Evolutionary conservation across 2,113 vertebrate genomes (phyloP).

Genomic region (Pangasianodon hypophthalmus): DNA sequence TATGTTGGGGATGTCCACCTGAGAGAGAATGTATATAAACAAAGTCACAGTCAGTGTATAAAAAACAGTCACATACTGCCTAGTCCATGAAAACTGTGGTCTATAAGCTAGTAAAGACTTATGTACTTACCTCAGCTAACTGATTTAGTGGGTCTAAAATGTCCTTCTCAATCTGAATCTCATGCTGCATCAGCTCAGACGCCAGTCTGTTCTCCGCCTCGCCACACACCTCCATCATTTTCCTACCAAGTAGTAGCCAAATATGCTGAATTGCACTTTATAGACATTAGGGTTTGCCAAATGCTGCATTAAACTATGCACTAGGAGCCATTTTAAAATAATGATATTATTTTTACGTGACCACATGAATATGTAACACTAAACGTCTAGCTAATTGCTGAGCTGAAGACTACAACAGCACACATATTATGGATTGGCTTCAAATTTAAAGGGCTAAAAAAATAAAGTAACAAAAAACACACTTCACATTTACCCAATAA

Average conservation of each 20-base stretch:
- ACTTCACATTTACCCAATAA: constrained; percentile 84
- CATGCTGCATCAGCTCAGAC: constrained; percentile 88
- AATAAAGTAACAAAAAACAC: not conserved
- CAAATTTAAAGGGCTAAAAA: not conserved
- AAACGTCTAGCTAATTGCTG: not conserved
- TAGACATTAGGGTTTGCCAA: not conserved
- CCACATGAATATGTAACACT: not conserved
- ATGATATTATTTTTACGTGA: not conserved
- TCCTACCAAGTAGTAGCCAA: constrained; percentile 72
- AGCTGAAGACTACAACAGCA: not conserved
- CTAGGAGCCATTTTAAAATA: not conserved
- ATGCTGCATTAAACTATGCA: constrained; percentile 4
- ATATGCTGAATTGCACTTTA: constrained; percentile 11
- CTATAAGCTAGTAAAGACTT: not conserved
- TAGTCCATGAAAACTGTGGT: not conserved
- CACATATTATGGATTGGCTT: not conserved
- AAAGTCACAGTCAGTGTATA: not conserved
- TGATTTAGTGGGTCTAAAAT: constrained; percentile 88
- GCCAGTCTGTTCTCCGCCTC: constrained; percentile 93
- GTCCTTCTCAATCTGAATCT: constrained; percentile 91
- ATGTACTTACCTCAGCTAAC: constrained; percentile 84
- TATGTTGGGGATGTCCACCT: constrained; percentile 97
- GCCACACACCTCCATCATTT: constrained; percentile 93
- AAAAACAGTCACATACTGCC: not conserved
- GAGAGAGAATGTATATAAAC: constrained; percentile 12